These are phyloP conservation scores for Vanacampus margaritifer DNA, from an alignment of 2,113 vertebrate species.

Conservation along the genomic window DNA sequence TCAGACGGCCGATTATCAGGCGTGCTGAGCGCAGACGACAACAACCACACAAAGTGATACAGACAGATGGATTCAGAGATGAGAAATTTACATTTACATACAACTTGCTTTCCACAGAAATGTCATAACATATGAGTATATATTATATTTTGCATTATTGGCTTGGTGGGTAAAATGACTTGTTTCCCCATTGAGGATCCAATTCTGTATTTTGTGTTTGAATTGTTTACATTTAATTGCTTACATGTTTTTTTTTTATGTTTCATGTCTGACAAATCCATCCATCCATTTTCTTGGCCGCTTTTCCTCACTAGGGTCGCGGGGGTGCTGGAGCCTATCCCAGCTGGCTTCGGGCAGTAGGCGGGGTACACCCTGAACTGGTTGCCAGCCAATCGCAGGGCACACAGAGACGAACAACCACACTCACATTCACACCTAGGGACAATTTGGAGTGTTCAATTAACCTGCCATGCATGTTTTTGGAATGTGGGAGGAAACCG, in stretches of 20 bases:
- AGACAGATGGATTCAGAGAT: background rate
- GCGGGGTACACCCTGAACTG: too few species aligned
- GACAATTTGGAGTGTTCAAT: too few species aligned
- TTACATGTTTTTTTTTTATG: background rate
- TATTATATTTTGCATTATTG: background rate
- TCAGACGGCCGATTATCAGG: slow-evolving; percentile 39
- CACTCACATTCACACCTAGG: too few species aligned
- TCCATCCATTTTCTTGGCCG: too few species aligned
- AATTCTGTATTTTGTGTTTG: background rate
- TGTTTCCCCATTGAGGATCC: background rate
- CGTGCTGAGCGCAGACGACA: slow-evolving; percentile 12
- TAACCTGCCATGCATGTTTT: too few species aligned
- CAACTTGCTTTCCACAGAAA: background rate
- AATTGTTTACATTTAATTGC: background rate
- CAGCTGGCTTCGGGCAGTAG: too few species aligned
- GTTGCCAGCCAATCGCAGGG: too few species aligned
- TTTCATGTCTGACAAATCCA: background rate
- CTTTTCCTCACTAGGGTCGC: too few species aligned
- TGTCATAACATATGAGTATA: background rate
- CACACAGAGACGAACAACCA: too few species aligned
- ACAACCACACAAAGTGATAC: background rate
- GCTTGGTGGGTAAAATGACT: background rate
- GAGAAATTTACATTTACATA: background rate
- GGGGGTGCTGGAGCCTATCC: too few species aligned
- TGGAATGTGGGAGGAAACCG: too few species aligned